Evolutionary conservation across 2,888 invertebrate species (phyloP), one percentile per base, ranked within the genome.

Genomic region (Lapara coniferarum): DNA sequence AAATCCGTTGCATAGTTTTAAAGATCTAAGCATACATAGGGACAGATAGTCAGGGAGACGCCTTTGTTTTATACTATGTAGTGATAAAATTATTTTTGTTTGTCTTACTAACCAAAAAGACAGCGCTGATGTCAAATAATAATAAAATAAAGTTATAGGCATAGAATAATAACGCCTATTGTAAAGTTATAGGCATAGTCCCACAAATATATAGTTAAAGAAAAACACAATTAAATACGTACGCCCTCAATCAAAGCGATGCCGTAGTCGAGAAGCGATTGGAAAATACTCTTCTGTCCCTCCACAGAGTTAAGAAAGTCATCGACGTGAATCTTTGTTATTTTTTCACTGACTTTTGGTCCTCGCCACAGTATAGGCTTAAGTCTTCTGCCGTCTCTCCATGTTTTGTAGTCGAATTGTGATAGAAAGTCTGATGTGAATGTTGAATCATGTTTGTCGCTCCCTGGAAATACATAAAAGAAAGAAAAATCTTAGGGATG

Each of bases 381-480:
- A 0, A 87, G 71, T 70, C 79, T 82, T 56, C 86, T 82, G n/a
- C 81, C 80, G 58, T 85, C 80, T 16, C 78, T 87, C 89, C 92
- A 91, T 12, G 79, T 81, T 44, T 80, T 77, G 70, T 86, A 87
- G 30, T 89, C 84, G 70, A 88, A 91, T 75, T 89, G 83, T 68
- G 72, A 74, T 16, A 96, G 81, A 81, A 95, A 95, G 0, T 92
- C 84, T 0, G 92, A 75, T 46, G 87, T 73, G 76, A 94, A 96
- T 6, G 72, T 79, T 0, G 96, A 95, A 74, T 87, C 76, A 77
- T 96, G 96, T 0, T 86, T 85, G 81, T 96, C 96, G 66, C 86
- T 90, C 96, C 95, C 95, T 95, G 76, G 89, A 88, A 58, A 58
- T 37, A 37, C 49, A 2, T 71, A 69, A 58, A 66, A 44, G 44